A percentile compares a stretch with the other conserved stretches of the same genome.
These are phyloP conservation scores for Muschampia plurimacula DNA, from an alignment of 2,888 invertebrate genomes.

Conservation along the genomic window DNA sequence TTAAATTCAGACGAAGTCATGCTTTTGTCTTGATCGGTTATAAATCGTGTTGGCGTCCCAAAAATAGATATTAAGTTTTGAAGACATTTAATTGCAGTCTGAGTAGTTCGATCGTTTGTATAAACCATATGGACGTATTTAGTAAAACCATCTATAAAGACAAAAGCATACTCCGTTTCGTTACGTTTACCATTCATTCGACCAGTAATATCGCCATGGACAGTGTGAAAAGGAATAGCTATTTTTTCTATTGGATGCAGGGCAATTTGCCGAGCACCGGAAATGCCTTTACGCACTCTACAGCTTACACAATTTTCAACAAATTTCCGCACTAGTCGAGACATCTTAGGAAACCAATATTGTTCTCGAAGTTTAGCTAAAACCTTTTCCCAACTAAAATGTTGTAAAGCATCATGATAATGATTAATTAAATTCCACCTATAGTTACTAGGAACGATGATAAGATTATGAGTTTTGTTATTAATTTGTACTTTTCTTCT, in stretches of 20 bases:
- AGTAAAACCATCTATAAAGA: slow-evolving; percentile 38
- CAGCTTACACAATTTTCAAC: slow-evolving; percentile 37
- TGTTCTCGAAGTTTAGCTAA: slow-evolving; percentile 42
- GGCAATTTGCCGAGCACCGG: slow-evolving; percentile 35
- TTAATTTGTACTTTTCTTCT: slow-evolving; percentile 43
- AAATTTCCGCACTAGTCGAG: slow-evolving; percentile 36
- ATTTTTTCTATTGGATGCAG: slow-evolving; percentile 43
- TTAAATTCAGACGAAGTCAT: slow-evolving; percentile 40
- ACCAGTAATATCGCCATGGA: slow-evolving; percentile 43
- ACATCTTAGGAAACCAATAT: slow-evolving; percentile 46
- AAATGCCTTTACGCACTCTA: slow-evolving; percentile 36
- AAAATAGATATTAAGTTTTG: slow-evolving; percentile 36
- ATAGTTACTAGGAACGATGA: slow-evolving; percentile 38
- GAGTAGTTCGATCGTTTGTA: slow-evolving; percentile 34
- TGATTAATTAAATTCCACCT: slow-evolving; percentile 32
- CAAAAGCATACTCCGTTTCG: slow-evolving; percentile 41
- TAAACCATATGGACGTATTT: slow-evolving; percentile 42
- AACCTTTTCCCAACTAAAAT: slow-evolving; percentile 42
- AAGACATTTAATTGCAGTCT: slow-evolving; percentile 40
- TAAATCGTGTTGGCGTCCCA: slow-evolving; percentile 29
- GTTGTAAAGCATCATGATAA: slow-evolving; percentile 32
- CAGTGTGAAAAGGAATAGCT: slow-evolving; percentile 41
- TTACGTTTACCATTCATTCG: slow-evolving; percentile 40
- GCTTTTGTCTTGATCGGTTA: slow-evolving; percentile 41
- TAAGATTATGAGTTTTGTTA: slow-evolving; percentile 32